phyloP scores from a whole-genome alignment of 2,888 invertebrate genomes.

The Acanthosepion lycidas region DNA sequence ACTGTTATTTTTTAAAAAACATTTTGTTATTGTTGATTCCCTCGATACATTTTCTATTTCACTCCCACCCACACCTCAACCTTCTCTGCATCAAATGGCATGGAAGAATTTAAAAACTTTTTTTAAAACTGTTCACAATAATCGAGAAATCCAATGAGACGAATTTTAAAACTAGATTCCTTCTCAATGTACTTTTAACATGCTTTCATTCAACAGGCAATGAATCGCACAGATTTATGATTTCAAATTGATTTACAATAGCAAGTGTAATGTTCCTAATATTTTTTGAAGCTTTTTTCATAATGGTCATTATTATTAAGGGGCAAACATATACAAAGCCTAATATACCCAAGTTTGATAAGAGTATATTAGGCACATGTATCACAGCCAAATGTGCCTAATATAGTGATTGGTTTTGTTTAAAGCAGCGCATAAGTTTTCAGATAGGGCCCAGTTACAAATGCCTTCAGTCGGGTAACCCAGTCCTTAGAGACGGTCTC shows the following conservation, averaged over 20 bases:
- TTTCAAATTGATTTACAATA: background rate
- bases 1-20: background rate
- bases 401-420: too few species aligned
- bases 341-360: too few species aligned
- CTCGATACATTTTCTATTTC: background rate
- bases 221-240: background rate
- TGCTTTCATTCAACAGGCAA: background rate
- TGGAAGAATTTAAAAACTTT: background rate
- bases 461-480: too few species aligned
- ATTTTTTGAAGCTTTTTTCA: background rate
- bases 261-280: too few species aligned
- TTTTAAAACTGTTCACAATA: background rate
- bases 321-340: too few species aligned
- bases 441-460: too few species aligned
- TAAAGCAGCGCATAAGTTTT: too few species aligned
- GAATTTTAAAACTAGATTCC: background rate
- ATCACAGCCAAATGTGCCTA: too few species aligned
- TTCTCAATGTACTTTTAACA: background rate
- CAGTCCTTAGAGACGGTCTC: too few species aligned
- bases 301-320: too few species aligned
- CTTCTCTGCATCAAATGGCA: background rate
- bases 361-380: too few species aligned
- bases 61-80: background rate
- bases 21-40: background rate
- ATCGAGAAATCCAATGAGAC: background rate